Evolutionary conservation across 2,113 vertebrate genomes (phyloP).

Genomic region (Syngnathus scovelli): DNA sequence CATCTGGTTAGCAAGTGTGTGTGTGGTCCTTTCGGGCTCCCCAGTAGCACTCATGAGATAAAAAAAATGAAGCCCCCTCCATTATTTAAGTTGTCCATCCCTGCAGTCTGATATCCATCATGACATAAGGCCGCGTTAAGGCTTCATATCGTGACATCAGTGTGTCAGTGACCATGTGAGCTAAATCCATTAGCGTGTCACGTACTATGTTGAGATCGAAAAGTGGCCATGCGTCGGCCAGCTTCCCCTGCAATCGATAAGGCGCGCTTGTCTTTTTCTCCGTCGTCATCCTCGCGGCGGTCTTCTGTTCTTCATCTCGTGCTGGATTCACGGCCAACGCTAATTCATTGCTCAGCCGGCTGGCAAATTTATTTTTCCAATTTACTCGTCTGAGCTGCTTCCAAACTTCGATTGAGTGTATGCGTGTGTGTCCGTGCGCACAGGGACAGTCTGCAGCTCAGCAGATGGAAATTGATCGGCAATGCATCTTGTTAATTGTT

Average conservation of each 20-base stretch:
- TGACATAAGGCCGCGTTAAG: no score
- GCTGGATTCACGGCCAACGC: neutral
- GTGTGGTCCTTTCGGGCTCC: no score
- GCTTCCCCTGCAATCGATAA: neutral
- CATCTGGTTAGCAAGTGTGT: no score
- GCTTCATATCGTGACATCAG: no score
- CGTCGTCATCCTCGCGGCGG: neutral
- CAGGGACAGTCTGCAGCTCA: neutral
- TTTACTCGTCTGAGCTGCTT: neutral
- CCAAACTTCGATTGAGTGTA: neutral
- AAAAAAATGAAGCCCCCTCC: no score
- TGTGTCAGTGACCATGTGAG: no score
- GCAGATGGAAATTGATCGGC: slow-evolving; percentile 1
- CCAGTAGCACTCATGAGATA: no score
- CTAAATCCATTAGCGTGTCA: no score
- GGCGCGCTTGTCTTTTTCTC: neutral
- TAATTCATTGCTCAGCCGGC: neutral
- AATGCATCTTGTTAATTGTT: slow-evolving; percentile 11
- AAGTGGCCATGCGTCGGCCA: neutral
- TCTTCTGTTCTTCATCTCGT: neutral
- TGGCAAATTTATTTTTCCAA: neutral
- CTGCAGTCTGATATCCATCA: no score
- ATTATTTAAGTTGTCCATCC: no score
- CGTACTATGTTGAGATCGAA: neutral
- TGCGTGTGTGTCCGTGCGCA: neutral